Percentiles rank a stretch among this genome's conserved stretches.
Conservation (phyloP, 2,113 vertebrate species). For the Menidia beryllina region DNA sequence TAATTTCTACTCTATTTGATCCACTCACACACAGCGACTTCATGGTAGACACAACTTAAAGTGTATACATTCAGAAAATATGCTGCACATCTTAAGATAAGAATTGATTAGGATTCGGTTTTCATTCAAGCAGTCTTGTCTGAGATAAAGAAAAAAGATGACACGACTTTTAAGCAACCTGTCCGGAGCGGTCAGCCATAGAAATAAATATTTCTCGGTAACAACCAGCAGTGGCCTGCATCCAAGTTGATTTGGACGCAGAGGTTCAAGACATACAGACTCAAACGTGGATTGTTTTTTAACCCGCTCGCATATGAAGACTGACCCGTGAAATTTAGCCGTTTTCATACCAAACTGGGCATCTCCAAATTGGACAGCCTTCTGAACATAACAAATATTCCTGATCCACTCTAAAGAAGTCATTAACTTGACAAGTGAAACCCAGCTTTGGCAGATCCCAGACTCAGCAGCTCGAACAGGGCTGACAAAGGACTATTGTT, state of each 20-base stretch:
- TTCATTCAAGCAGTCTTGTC: background rate
- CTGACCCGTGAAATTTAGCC: background rate
- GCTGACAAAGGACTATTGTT: conserved; percentile 61
- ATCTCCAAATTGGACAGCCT: conserved; percentile 7
- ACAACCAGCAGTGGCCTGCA: background rate
- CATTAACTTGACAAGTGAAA: conserved; percentile 52
- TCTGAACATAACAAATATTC: conserved; percentile 16
- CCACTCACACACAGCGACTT: too few species aligned
- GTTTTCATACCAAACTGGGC: conserved; percentile 3
- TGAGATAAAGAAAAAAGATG: background rate
- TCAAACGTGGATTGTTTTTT: conserved; percentile 1
- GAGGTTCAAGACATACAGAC: background rate
- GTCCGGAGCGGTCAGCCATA: too few species aligned
- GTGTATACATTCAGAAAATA: too few species aligned
- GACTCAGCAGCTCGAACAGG: conserved; percentile 32
- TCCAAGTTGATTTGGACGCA: conserved; percentile 8
- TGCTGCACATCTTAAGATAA: background rate
- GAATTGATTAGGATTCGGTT: background rate
- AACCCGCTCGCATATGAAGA: background rate
- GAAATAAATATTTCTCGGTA: too few species aligned
- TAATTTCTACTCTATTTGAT: too few species aligned
- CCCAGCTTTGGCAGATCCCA: conserved; percentile 25
- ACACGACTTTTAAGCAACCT: background rate
- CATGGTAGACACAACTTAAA: too few species aligned
- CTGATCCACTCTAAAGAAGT: conserved; percentile 38